Evolutionary conservation across 2,888 invertebrate species (phyloP), one percentile per base, ranked within the genome.

Genomic region (Punctoribates punctum): DNA sequence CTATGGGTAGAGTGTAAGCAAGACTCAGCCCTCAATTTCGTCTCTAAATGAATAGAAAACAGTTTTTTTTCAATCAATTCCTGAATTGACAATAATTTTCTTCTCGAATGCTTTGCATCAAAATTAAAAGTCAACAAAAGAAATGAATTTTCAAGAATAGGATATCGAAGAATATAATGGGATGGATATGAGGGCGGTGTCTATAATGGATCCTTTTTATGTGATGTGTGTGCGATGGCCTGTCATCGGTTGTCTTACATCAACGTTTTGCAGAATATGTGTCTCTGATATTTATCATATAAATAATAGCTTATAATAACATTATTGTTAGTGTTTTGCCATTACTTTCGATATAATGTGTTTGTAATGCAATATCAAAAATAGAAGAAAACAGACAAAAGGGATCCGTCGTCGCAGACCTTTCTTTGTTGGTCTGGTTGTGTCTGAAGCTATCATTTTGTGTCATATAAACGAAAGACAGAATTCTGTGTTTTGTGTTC

Each of bases 261-360:
- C 65, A 34, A 42, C 20, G 60, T 60, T 60, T 25, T 25, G 38
- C 38, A 67, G 42, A 67, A 20, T 38, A 38, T 67, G 29, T 67
- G 67, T 34, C 38, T 67, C n/a, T 67, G 67, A 67, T 67, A 67
- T 67, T 67, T 67, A 67, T 67, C 67, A 67, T 60, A 60, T 67
- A 67, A 67, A 67, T 67, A 67, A 67, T 67, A 67, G 67, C 67
- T 67, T 67, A 67, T 67, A 67, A 67, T 67, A 67, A 67, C 67
- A 67, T 67, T 67, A 67, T 67, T 67, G 67, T 67, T 67, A 67
- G 67, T 42, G 38, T 25, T 60, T 67, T 67, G 67, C 67, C 67
- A 67, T 67, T 67, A 67, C 67, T 67, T 34, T 20, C 60, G 57
- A 17, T 57, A 29, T 65, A 65, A 27, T 65, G 65, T 67, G 17